These are phyloP conservation scores for Monochamus saltuarius DNA, from an alignment of 1,140 invertebrate species.

Conservation along the genomic window DNA sequence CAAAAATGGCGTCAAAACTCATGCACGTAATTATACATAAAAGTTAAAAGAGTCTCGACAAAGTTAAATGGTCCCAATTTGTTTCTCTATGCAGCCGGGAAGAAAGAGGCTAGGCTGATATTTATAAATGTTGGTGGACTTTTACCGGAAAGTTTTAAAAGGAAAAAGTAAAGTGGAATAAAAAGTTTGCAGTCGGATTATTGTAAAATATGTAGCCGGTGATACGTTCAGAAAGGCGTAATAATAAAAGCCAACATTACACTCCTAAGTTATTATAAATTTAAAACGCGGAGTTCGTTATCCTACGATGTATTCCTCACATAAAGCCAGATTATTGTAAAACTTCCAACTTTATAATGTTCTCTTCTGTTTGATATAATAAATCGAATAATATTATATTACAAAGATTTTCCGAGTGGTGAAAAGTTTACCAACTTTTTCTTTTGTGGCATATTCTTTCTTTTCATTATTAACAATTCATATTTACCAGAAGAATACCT, in stretches of 20 bases:
- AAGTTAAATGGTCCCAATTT: too few species aligned
- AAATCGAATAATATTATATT: conserved; percentile 19
- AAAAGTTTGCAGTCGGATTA: conserved; percentile 30
- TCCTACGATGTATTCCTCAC: conserved; percentile 3
- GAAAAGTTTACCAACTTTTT: too few species aligned
- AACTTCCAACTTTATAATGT: conserved; percentile 30
- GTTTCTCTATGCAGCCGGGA: too few species aligned
- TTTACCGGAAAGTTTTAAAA: conserved; percentile 13
- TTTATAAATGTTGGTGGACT: conserved; percentile 1
- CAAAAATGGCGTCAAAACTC: too few species aligned
- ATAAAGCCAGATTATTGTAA: conserved; percentile 37
- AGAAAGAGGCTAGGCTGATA: too few species aligned
- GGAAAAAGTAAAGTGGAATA: conserved; percentile 17
- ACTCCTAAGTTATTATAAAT: conserved; percentile 37
- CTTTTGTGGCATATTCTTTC: too few species aligned
- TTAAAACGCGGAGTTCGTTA: conserved; percentile 34
- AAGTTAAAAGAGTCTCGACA: too few species aligned
- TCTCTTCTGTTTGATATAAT: conserved; percentile 18
- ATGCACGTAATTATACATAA: too few species aligned
- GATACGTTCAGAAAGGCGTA: conserved; percentile 39
- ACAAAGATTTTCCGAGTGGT: too few species aligned
- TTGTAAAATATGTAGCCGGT: conserved; percentile 38
- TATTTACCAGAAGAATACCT: too few species aligned
- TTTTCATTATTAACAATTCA: too few species aligned
- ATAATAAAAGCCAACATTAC: conserved; percentile 37